phyloP scores from a whole-genome alignment of 1,140 invertebrate genomes.

The Danaus plexippus region DNA sequence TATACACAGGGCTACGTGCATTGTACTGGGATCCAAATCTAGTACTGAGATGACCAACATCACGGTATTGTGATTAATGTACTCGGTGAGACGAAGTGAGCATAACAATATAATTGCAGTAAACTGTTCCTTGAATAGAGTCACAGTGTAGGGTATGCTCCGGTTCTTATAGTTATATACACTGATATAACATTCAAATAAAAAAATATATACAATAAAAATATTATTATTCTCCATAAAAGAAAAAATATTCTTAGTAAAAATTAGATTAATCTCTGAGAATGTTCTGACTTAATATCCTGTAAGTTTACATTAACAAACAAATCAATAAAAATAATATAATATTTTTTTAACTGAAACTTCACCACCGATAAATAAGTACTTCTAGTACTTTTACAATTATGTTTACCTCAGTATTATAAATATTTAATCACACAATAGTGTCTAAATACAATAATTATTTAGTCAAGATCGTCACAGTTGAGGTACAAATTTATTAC shows the following conservation, averaged over 20 bases:
- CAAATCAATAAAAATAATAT: not conserved
- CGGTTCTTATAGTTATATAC: slow-evolving; percentile 24
- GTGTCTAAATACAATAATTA: too few relatives aligned
- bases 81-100: slow-evolving; percentile 56
- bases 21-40: slow-evolving; percentile 50
- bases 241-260: not conserved
- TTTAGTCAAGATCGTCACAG: too few relatives aligned
- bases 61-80: slow-evolving; percentile 56
- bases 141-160: slow-evolving; percentile 37
- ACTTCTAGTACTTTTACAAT: too few relatives aligned
- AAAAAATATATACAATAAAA: slow-evolving; percentile 2
- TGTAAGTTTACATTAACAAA: not conserved
- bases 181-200: not conserved
- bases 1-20: slow-evolving; percentile 46
- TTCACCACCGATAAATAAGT: too few relatives aligned
- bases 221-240: slow-evolving; percentile 8
- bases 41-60: slow-evolving; percentile 49
- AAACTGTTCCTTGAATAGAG: slow-evolving; percentile 69
- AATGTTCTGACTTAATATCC: too few relatives aligned
- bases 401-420: too few relatives aligned
- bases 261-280: not conserved
- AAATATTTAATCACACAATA: too few relatives aligned
- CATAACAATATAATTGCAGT: slow-evolving; percentile 69
- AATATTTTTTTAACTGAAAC: not conserved
- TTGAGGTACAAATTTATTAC: too few relatives aligned